Base-by-base conservation (phyloP, 2,888 invertebrate genomes). In the Parnassius orleans region DNA sequence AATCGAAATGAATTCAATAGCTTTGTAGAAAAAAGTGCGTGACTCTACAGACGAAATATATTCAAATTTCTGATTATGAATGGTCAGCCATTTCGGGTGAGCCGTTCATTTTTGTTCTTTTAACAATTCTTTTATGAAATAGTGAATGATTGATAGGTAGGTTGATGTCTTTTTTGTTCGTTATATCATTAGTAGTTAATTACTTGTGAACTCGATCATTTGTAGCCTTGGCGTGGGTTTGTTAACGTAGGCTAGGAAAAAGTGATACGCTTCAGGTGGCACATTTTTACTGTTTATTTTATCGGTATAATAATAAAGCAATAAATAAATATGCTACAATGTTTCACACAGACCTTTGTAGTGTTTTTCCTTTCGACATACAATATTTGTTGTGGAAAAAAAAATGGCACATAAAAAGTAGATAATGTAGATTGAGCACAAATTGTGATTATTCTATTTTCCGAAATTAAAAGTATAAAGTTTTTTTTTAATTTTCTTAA, bases 181-280 rank as follows among this genome's bases (percentile, higher is more conserved):
- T 83, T 77, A 71, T 79, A 79, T 87, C 87, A 89, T 88, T 89
- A 89, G 82, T 76, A 80, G 83, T 84, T 89, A 88, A 89, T 89
- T 87, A 89, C 81, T 83, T 83, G 86, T 87, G 83, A 86, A 86
- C 78, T 84, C 80, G 79, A 83, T 87, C 85, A 84, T 87, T 88
- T 84, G 87, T 83, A 81, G 72, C 73, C 75, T 74, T 74, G 77
- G 72, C 55, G 53, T 53, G 43, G 53, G 57, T 62, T 47, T 57
- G 63, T 63, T 63, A 63, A 66, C 68, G 71, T 60, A 67, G 72
- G 63, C 65, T 69, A 66, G 63, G 69, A 72, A 72, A 68, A 62
- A 60, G 66, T 57, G 51, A 64, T 57, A 57, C 44, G 63, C 69
- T 70, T 69, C 65, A 65, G 65, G 79, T 79, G 73, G 67, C 63